These are phyloP conservation scores for Triplophysa dalaica DNA, from an alignment of 2,113 vertebrate genomes.

Conservation along the genomic window DNA sequence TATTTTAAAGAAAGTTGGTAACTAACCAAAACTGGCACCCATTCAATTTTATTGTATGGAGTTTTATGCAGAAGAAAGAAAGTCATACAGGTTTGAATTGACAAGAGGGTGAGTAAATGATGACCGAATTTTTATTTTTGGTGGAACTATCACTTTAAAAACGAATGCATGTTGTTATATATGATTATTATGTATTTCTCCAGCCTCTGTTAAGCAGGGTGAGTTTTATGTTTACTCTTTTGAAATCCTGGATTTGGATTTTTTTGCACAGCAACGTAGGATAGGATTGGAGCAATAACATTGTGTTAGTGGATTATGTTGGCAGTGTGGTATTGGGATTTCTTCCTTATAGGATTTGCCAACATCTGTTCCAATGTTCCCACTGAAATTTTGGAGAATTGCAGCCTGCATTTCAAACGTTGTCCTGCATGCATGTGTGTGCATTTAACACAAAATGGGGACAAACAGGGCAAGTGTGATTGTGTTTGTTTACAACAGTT, in stretches of 20 bases:
- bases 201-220: background rate
- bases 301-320: conserved; percentile 30
- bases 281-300: conserved; percentile 42
- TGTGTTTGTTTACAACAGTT: conserved; percentile 25
- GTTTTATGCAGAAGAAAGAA: too few relatives aligned
- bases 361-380: conserved; percentile 49
- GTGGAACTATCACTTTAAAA: too few relatives aligned
- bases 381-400: conserved; percentile 22
- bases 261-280: conserved; percentile 18
- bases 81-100: too few relatives aligned
- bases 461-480: too few relatives aligned
- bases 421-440: conserved; percentile 4
- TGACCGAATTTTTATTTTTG: too few relatives aligned
- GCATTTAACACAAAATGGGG: background rate
- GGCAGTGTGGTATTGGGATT: conserved; percentile 20
- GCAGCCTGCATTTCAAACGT: background rate
- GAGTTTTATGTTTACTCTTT: conserved; percentile 25
- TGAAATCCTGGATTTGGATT: conserved; percentile 28
- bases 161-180: conserved; percentile 6
- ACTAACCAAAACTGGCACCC: too few relatives aligned
- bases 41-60: too few relatives aligned
- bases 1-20: too few relatives aligned
- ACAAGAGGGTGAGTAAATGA: too few relatives aligned
- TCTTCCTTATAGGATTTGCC: conserved; percentile 40
- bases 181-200: conserved; percentile 1